Evolutionary conservation across 2,113 vertebrate species (phyloP).

Genomic region (Psophia crepitans): DNA sequence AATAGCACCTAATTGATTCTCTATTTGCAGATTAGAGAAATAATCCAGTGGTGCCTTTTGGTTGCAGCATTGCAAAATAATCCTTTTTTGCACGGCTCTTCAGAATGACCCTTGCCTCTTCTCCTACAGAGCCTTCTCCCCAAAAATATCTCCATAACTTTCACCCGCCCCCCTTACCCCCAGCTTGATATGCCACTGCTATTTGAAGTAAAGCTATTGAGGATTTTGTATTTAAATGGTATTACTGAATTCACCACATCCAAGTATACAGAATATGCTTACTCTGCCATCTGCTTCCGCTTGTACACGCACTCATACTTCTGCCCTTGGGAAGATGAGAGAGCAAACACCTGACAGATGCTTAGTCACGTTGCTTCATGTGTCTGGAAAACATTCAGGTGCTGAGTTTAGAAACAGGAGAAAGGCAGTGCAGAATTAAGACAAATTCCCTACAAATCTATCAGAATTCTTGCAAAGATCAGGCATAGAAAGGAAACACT

Average conservation of each 20-base stretch:
- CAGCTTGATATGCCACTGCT: neutral
- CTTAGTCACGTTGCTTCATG: conserved; percentile 9
- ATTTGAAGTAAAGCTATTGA: neutral
- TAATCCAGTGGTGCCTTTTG: neutral
- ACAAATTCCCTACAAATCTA: neutral
- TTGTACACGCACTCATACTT: neutral
- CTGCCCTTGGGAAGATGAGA: conserved; percentile 22
- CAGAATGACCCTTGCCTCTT: neutral
- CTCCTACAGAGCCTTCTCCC: neutral
- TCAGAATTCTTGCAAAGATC: neutral
- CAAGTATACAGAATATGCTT: neutral
- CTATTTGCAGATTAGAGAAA: neutral
- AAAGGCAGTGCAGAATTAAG: neutral
- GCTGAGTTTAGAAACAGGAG: neutral
- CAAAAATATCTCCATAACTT: neutral
- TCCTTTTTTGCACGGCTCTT: neutral
- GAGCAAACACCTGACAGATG: conserved; percentile 47
- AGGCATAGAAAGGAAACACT: neutral
- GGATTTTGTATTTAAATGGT: neutral
- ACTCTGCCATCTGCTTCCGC: neutral
- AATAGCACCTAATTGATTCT: neutral
- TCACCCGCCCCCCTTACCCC: neutral
- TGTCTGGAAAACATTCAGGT: conserved; percentile 16
- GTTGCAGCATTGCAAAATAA: neutral
- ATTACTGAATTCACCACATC: neutral